Percentiles rank a stretch among this genome's conserved stretches.
Evolutionary conservation across 2,113 vertebrate genomes (phyloP).

Genomic region (Sterna hirundo): DNA sequence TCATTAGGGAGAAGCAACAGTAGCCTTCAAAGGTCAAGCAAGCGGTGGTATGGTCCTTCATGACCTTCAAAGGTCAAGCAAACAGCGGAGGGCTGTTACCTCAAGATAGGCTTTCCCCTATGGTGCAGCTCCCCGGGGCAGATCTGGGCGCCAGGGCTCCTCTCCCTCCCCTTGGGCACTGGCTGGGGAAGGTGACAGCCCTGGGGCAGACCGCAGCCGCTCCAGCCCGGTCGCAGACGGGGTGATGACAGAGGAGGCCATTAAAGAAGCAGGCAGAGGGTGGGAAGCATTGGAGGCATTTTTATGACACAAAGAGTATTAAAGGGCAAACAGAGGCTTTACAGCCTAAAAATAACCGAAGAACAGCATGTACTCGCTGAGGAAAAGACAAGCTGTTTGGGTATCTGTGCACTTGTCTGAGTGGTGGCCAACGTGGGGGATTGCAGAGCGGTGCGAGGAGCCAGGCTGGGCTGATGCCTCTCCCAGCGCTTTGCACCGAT

Average conservation of each 20-base stretch:
- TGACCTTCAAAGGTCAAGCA: neutral
- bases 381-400: neutral
- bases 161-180: neutral
- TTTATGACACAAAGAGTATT: neutral
- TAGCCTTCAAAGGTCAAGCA: neutral
- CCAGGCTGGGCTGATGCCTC: neutral
- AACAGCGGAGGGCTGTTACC: neutral
- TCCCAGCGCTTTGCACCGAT: accelerated
- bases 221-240: accelerated
- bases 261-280: neutral
- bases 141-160: neutral
- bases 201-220: accelerated
- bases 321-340: neutral
- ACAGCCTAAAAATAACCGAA: neutral
- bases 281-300: neutral
- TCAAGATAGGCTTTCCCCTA: accelerated
- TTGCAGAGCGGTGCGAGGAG: accelerated
- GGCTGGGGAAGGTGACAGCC: neutral
- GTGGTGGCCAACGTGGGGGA: accelerated
- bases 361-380: neutral
- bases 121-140: neutral
- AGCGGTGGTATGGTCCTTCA: too few relatives aligned
- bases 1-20: neutral
- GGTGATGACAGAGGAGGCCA: neutral
- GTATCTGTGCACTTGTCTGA: neutral